A percentile compares a stretch with the other conserved stretches of the same genome.
Conservation (phyloP, 2,888 invertebrate genomes). For the Tenthredo notha region DNA sequence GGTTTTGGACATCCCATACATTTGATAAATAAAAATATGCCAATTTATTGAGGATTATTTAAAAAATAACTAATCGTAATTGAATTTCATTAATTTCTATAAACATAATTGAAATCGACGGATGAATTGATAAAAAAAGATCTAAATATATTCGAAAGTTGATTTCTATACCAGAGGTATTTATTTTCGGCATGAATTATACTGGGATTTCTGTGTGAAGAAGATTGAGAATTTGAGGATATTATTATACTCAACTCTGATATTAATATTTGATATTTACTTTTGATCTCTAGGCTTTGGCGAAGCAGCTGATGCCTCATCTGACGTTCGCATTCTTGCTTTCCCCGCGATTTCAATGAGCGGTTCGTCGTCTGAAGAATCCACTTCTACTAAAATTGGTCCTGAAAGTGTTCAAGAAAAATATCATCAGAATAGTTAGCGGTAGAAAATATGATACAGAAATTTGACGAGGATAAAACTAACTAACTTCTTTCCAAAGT, state of each 20-base stretch:
- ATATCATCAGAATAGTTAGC: not conserved
- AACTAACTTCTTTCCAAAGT: not conserved
- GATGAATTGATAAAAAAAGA: not conserved
- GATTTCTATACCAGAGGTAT: not conserved
- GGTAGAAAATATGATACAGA: not conserved
- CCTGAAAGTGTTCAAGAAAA: constrained; percentile 65
- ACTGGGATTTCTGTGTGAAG: not conserved
- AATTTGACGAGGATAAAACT: not conserved
- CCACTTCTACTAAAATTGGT: constrained; percentile 83
- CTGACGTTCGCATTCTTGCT: constrained; percentile 79
- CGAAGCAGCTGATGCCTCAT: constrained; percentile 73
- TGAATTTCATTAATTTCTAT: not conserved
- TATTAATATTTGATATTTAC: constrained; percentile 65
- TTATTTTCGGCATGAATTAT: not conserved
- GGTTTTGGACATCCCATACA: not conserved
- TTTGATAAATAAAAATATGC: not conserved
- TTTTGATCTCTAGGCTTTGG: constrained; percentile 77
- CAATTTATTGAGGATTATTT: not conserved
- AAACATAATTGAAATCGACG: not conserved
- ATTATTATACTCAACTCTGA: not conserved
- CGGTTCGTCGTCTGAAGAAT: constrained; percentile 91
- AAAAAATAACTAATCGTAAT: not conserved
- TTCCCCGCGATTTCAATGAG: constrained; percentile 86
- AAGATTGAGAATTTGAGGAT: not conserved
- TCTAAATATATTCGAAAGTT: not conserved